Evolutionary conservation across 2,888 invertebrate genomes (phyloP), one percentile per base, ranked within the genome.

Genomic region (Lingula anatina): DNA sequence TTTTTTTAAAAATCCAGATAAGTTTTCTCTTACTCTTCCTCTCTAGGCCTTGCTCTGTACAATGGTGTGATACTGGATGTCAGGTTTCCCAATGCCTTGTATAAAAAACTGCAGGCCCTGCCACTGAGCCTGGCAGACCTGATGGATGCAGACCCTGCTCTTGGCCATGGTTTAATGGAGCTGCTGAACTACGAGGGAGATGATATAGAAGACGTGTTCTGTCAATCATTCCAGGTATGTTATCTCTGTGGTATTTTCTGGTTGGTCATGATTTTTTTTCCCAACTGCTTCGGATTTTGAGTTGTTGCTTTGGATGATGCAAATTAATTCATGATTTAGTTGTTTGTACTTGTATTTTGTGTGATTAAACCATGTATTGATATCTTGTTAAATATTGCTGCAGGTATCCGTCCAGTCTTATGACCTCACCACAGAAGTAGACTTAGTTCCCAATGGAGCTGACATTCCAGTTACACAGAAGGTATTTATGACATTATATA

Each of bases 141-240:
- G n/a, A 5, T 9, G n/a, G 24, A 44, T 7, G 31, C 26, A 4
- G 5, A 44, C 7, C 44, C 44, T 5, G 23, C 18, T 26, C 12
- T 44, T 5, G 9, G 5, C 18, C 21, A 28, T n/a, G 21, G 44
- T 18, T 25, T 44, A 7, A 5, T 20, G 5, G 44, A 44, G 23
- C 20, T 44, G 44, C 26, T 44, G 44, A 25, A 31, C 5, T 44
- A 31, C 23, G 18, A n/a, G 7, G 44, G 28, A 5, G 44, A 25
- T 31, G 44, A 44, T 44, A 28, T 44, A 4, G 44, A 44, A 26
- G 44, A 44, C 23, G 26, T 25, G n/a, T 44, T 44, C 26, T 44
- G 44, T 27, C 44, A 18, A 24, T 27, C 44, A 44, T 44, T 44
- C 44, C 44, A 44, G 44, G 44, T 44, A 44, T 24, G 28, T 31